Evolutionary conservation across 2,888 invertebrate genomes (phyloP), one percentile per base, ranked within the genome.

Genomic region (Lasioglossum figueresi): DNA sequence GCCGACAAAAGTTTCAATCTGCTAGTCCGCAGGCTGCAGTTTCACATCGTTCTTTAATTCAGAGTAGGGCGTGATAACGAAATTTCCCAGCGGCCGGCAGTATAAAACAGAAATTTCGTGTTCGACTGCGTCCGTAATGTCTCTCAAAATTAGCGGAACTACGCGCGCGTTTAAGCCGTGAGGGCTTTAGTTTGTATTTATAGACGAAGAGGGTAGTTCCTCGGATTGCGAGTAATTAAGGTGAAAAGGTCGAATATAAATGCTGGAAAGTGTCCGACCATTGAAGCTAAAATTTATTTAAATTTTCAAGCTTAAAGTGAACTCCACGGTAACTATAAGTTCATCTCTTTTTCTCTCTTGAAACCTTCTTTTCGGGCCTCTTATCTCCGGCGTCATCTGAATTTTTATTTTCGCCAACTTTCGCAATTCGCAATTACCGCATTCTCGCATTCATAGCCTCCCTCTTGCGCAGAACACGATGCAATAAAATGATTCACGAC

Each of bases 321-420:
- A 56, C n/a, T 37, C 12, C 23, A 3, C 19, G 1, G 8, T 34
- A 4, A 48, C 5, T 34, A 4, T 23, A 48, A 8, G 40, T 45
- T 71, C 31, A 34, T 23, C 31, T 14, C 31, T 16, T 56, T 23
- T 19, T 31, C 27, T 27, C 31, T 16, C 63, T 31, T 6, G 6
- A 31, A 8, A 63, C 16, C 14, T n/a, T 52, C 31, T 43, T 56
- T 43, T 14, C 45, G 8, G 40, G 14, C 0, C 40, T 63, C 71
- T 37, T 63, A 43, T 27, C n/a, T 71, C 27, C 16, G 8, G 12
- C 34, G 34, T 5, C 34, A 70, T n/a, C 4, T 76, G 43, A n/a
- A 72, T 71, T 78, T 59, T n/a, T 78, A 71, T 45, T 43, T 56
- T 72, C 19, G n/a, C 70, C 40, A 37, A 37, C 5, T 40, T n/a